phyloP scores from a whole-genome alignment of 2,888 invertebrate species.

The Eristalis arbustorum region DNA sequence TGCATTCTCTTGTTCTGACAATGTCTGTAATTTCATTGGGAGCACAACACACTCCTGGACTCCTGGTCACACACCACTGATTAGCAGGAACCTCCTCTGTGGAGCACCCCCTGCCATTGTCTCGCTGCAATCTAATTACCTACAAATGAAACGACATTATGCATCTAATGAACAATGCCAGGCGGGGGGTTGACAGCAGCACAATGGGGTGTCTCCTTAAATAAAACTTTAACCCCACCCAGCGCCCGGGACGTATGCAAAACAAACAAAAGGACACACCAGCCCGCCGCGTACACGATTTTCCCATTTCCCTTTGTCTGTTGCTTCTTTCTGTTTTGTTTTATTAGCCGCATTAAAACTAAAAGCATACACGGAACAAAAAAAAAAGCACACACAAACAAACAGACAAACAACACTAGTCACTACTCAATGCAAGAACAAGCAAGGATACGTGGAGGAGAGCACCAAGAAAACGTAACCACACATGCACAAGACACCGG shows the following conservation, averaged over 20 bases:
- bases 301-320: constrained; percentile 25
- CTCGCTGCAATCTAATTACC: constrained; percentile 65
- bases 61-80: constrained; percentile 16
- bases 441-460: constrained; percentile 29
- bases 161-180: constrained; percentile 45
- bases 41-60: neutral
- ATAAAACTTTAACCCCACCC: neutral
- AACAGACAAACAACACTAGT: constrained; percentile 21
- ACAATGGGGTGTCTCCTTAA: neutral
- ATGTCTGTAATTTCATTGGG: constrained; percentile 50
- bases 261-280: constrained; percentile 43
- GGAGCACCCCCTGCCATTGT: constrained; percentile 22
- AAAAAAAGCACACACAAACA: neutral
- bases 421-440: constrained; percentile 30
- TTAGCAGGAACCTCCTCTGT: constrained; percentile 20
- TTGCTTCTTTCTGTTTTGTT: constrained; percentile 50
- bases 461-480: neutral
- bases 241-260: neutral
- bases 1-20: constrained; percentile 65
- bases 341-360: constrained; percentile 66
- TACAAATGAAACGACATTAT: constrained; percentile 52
- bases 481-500: constrained; percentile 32
- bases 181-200: neutral
- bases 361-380: constrained; percentile 34
- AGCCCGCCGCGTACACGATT: neutral